These are phyloP conservation scores for Netelia melanura DNA, from an alignment of 2,888 invertebrate genomes.

Conservation along the genomic window DNA sequence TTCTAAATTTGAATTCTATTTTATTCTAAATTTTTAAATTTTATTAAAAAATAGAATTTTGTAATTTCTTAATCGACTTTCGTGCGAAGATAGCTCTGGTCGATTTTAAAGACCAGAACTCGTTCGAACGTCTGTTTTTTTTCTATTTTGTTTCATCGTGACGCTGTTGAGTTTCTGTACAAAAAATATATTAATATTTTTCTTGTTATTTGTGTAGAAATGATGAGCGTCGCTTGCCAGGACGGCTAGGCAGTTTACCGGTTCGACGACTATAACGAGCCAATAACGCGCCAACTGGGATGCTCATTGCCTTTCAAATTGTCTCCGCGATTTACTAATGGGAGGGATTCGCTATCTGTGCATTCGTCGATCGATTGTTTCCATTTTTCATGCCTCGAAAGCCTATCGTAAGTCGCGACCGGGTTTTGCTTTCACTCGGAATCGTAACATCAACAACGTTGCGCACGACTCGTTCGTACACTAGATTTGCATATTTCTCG, in stretches of 20 bases:
- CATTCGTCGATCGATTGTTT: neutral
- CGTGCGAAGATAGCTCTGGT: too few relatives aligned
- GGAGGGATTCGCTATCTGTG: neutral
- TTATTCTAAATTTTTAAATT: too few relatives aligned
- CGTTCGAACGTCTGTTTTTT: neutral
- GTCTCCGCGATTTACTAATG: constrained; percentile 4
- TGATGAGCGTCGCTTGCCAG: neutral
- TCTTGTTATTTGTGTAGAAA: constrained; percentile 6
- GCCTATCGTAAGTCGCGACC: neutral
- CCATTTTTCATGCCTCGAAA: neutral
- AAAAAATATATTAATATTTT: neutral
- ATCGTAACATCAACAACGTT: constrained; percentile 18
- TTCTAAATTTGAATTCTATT: too few relatives aligned
- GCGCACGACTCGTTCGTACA: constrained; percentile 7
- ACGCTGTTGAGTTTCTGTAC: neutral
- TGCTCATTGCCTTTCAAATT: constrained; percentile 33
- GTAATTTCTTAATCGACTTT: too few relatives aligned
- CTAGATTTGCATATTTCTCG: constrained; percentile 10
- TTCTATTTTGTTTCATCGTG: neutral
- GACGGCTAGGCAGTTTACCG: neutral
- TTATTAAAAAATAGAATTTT: too few relatives aligned
- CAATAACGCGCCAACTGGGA: constrained; percentile 1
- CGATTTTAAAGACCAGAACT: neutral
- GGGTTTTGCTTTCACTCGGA: constrained; percentile 22
- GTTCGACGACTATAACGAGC: neutral